Percentiles rank a stretch among this genome's conserved stretches.
These are phyloP conservation scores for Bombyx huttoni DNA, from an alignment of 2,888 invertebrate species.

Conservation along the genomic window DNA sequence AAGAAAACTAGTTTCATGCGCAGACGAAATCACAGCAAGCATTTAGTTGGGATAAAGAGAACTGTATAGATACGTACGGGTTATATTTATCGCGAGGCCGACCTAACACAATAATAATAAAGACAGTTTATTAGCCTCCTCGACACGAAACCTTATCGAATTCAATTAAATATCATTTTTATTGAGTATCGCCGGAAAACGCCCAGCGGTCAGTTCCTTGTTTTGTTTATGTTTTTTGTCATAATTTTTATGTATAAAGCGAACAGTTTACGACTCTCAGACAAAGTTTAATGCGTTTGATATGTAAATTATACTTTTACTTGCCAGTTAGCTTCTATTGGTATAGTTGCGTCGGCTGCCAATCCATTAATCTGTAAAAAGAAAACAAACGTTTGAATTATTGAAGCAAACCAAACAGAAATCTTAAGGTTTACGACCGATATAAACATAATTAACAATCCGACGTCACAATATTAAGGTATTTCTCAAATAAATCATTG, in stretches of 20 bases:
- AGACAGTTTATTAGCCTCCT: constrained; percentile 64
- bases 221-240: constrained; percentile 35
- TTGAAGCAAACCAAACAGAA: constrained; percentile 9
- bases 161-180: constrained; percentile 71
- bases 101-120: constrained; percentile 64
- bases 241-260: constrained; percentile 26
- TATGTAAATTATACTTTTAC: constrained; percentile 11
- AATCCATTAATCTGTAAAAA: constrained; percentile 45
- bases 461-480: constrained; percentile 35
- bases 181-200: constrained; percentile 55
- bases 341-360: constrained; percentile 28
- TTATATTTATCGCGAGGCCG: constrained; percentile 45
- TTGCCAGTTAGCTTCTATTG: constrained; percentile 32
- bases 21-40: constrained; percentile 22
- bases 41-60: constrained; percentile 16
- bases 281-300: constrained; percentile 20
- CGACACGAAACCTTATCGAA: constrained; percentile 58
- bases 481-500: constrained; percentile 48
- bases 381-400: constrained; percentile 15
- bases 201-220: constrained; percentile 44
- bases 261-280: constrained; percentile 24
- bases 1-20: constrained; percentile 14
- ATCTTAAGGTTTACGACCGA: constrained; percentile 24
- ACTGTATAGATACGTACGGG: constrained; percentile 23
- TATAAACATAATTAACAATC: constrained; percentile 34